Conservation (phyloP, 2,113 vertebrate genomes). For the Laticauda laticaudata region DNA sequence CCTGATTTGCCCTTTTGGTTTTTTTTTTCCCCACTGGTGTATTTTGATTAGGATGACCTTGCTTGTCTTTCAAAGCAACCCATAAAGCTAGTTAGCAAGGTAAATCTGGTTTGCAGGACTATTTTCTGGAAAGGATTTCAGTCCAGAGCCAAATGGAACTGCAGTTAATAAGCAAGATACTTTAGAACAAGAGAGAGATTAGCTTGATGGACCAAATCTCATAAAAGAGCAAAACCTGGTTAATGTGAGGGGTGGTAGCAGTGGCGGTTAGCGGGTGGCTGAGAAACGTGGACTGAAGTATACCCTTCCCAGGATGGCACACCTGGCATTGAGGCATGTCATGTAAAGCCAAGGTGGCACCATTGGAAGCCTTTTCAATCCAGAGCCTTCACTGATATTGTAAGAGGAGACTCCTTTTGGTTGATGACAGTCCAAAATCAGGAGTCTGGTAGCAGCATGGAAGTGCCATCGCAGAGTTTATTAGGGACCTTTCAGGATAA, state of each 20-base stretch:
- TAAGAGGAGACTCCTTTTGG: background rate
- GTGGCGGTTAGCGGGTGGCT: fast-evolving
- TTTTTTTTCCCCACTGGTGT: background rate
- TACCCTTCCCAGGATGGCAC: background rate
- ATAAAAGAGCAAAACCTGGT: background rate
- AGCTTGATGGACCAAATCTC: background rate
- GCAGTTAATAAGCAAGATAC: background rate
- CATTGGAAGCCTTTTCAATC: background rate
- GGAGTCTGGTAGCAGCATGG: background rate
- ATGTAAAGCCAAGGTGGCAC: fast-evolving
- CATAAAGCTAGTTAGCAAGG: background rate
- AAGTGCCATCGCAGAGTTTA: background rate
- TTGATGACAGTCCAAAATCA: background rate
- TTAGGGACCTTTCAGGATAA: background rate
- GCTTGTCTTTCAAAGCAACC: background rate
- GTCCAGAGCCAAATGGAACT: background rate
- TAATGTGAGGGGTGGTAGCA: background rate
- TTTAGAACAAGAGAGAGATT: fast-evolving
- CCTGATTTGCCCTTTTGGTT: background rate
- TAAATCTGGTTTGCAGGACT: background rate
- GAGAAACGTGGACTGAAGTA: background rate
- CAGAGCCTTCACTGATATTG: background rate
- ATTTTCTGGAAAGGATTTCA: background rate
- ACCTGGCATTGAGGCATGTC: background rate
- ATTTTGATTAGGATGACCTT: background rate